Base-by-base conservation (phyloP, 1,140 invertebrate species). In the Mesaphorura yosii region DNA sequence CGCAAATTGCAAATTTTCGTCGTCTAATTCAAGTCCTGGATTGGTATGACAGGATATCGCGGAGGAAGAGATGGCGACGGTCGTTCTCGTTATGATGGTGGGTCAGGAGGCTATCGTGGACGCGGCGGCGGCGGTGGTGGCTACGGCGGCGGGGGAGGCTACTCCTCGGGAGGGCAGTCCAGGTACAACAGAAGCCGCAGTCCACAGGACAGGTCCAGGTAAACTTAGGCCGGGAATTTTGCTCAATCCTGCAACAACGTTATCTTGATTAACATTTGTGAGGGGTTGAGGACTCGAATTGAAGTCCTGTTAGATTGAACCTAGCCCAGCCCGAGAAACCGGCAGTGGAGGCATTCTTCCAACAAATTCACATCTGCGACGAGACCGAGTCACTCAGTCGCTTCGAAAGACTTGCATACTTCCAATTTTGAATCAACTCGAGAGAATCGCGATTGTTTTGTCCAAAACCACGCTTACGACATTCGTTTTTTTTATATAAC, bases 131-230 rank as follows among this genome's bases (percentile, higher is more conserved):
- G 50, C 29, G 57, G 55, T 39, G 28, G 51, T 51, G 66, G 71
- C 46, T 73, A 75, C 52, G 69, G 72, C 48, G 69, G 70, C 59
- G 66, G 69, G 38, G 71, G 74, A 44, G 71, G 64, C 55, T n/a
- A n/a, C n/a, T n/a, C n/a, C n/a, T n/a, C n/a, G n/a, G 31, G 31
- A 34, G 31, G 31, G 10, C 10, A n/a, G n/a, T 10, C 10, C 31
- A 34, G 31, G 31, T 34, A n/a, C n/a, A n/a, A 34, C 31, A 10
- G 31, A 34, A 34, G 31, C 31, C 31, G 31, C n/a, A 10, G 10
- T 10, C 31, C 31, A 10, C 10, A 10, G n/a, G 31, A n/a, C 31
- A 34, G 31, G 31, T 10, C 10, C 10, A 34, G 31, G 31, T 34
- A 34, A 34, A 10, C 31, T 10, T n/a, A 10, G 31, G 10, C 31